Evolutionary conservation across 2,888 invertebrate species (phyloP).

Genomic region (Lissonota sp.): DNA sequence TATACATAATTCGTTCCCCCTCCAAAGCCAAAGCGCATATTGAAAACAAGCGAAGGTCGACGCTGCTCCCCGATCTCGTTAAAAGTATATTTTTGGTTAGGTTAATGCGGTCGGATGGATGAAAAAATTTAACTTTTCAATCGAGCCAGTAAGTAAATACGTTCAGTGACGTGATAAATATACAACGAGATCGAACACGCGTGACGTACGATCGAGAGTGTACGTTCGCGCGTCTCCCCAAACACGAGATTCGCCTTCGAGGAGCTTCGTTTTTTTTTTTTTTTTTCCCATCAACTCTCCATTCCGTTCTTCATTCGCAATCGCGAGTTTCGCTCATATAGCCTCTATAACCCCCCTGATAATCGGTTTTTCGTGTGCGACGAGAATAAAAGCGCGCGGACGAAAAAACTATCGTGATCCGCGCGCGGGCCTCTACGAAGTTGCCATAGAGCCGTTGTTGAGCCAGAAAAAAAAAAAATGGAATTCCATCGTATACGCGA

Average conservation of each 20-base stretch:
- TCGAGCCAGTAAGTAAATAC: conserved; percentile 49
- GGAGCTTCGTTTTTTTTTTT: conserved; percentile 19
- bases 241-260: conserved; percentile 47
- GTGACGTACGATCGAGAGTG: conserved; percentile 21
- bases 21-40: conserved; percentile 65
- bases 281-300: neutral
- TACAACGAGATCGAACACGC: neutral
- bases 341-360: neutral
- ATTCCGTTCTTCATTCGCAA: neutral
- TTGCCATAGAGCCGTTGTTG: conserved; percentile 25
- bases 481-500: conserved; percentile 51
- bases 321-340: conserved; percentile 21
- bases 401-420: neutral
- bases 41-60: conserved; percentile 83
- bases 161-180: conserved; percentile 60
- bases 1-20: conserved; percentile 29
- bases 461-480: conserved; percentile 26
- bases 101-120: conserved; percentile 69
- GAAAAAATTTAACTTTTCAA: conserved; percentile 40
- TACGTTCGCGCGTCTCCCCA: conserved; percentile 47
- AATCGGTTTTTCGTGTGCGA: conserved; percentile 15
- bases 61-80: conserved; percentile 77
- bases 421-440: conserved; percentile 11
- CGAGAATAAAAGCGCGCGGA: conserved; percentile 3
- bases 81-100: conserved; percentile 81